Percentiles rank a stretch among this genome's conserved stretches.
phyloP scores from a whole-genome alignment of 1,140 invertebrate genomes.

The Reticulitermes speratus region DNA sequence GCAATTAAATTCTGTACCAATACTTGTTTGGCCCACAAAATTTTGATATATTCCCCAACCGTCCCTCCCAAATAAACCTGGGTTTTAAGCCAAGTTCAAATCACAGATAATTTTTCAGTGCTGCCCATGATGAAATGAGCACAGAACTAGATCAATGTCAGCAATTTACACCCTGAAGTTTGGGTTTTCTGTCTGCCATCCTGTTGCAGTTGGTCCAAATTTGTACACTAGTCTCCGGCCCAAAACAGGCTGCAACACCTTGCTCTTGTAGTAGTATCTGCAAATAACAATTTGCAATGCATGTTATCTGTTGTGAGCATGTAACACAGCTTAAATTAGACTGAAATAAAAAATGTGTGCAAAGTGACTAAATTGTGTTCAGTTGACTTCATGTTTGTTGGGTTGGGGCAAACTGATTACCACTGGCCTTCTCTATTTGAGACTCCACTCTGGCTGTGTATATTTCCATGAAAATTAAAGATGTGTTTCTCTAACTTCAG shows the following conservation, averaged over 20 bases:
- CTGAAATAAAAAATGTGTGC: too few relatives aligned
- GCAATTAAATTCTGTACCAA: background rate
- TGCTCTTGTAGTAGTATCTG: slow-evolving; percentile 61
- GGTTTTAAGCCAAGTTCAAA: background rate
- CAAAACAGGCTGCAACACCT: slow-evolving; percentile 58
- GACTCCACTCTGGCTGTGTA: too few relatives aligned
- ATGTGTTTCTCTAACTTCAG: too few relatives aligned
- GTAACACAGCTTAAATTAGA: too few relatives aligned
- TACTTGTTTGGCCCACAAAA: background rate
- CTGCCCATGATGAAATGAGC: background rate
- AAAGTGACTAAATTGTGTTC: too few relatives aligned
- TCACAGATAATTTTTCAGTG: slow-evolving; percentile 10
- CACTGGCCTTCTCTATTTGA: too few relatives aligned
- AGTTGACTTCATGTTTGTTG: too few relatives aligned
- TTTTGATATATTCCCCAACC: background rate
- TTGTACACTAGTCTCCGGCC: slow-evolving; percentile 60
- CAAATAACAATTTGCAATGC: slow-evolving; percentile 30
- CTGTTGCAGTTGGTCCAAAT: slow-evolving; percentile 55
- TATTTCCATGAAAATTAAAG: too few relatives aligned
- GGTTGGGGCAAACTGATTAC: too few relatives aligned
- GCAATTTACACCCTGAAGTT: slow-evolving; percentile 37
- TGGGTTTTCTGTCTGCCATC: slow-evolving; percentile 48
- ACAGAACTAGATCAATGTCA: background rate
- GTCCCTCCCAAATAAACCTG: background rate
- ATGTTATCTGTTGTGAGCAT: background rate